phyloP scores from a whole-genome alignment of 2,888 invertebrate species.

The Amorpha juglandis region DNA sequence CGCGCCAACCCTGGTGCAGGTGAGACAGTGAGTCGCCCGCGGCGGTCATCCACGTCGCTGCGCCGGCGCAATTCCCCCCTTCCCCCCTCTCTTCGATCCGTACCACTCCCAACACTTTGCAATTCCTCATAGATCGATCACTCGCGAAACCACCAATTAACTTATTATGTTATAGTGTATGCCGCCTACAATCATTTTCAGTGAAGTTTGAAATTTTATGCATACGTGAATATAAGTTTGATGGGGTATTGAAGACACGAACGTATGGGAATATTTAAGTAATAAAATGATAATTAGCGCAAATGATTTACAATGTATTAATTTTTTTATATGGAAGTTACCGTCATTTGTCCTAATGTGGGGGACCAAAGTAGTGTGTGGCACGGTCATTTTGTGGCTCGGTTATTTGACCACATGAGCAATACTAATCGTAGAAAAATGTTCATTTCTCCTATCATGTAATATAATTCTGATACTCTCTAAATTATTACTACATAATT shows the following conservation, averaged over 20 bases:
- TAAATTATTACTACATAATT: no score
- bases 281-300: not conserved
- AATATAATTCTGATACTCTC: no score
- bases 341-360: no score
- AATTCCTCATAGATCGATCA: conserved; percentile 67
- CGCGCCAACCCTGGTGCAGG: conserved; percentile 68
- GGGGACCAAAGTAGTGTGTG: no score
- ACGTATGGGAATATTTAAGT: not conserved
- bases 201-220: conserved; percentile 19
- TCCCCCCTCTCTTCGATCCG: conserved; percentile 36
- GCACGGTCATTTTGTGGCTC: no score
- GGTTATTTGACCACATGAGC: no score
- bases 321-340: no score
- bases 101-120: conserved; percentile 35
- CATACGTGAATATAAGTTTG: conserved; percentile 15
- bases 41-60: conserved; percentile 67
- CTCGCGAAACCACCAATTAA: conserved; percentile 71
- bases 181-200: conserved; percentile 26
- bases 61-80: conserved; percentile 56
- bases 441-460: no score
- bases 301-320: no score
- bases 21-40: conserved; percentile 76
- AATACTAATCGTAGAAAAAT: no score
- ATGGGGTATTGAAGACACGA: conserved; percentile 1
- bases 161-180: conserved; percentile 50